Conservation (phyloP, 2,888 invertebrate genomes). For the Sialis lutaria region DNA sequence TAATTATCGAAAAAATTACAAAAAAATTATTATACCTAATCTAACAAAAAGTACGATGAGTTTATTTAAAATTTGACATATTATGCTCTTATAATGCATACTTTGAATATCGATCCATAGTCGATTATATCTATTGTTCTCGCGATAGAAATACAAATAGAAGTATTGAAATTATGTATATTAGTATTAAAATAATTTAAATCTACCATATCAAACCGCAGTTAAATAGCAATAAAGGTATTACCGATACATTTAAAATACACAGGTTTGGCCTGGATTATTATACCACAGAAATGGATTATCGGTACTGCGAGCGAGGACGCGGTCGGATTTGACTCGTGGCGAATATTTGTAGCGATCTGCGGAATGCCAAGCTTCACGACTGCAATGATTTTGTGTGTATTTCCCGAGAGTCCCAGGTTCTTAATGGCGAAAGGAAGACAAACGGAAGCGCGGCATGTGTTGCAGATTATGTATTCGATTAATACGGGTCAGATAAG, state of each 20-base stretch:
- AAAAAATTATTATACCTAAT: neutral
- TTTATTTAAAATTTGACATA: neutral
- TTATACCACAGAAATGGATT: conserved; percentile 11
- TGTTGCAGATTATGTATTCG: conserved; percentile 34
- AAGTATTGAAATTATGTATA: no score
- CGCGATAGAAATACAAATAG: no score
- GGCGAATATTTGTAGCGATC: conserved; percentile 44
- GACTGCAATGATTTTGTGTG: conserved; percentile 30
- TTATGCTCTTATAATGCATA: no score
- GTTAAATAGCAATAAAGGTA: no score
- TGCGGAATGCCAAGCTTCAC: conserved; percentile 38
- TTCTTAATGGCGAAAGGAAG: conserved; percentile 33
- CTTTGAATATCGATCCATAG: no score
- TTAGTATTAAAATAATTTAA: no score
- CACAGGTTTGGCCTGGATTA: conserved; percentile 11
- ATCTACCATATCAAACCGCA: no score
- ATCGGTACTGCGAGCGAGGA: neutral
- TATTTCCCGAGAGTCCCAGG: conserved; percentile 38
- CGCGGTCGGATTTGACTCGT: conserved; percentile 31
- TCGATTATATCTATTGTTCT: no score
- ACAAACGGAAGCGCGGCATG: conserved; percentile 30
- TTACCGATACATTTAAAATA: no score
- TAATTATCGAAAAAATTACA: neutral
- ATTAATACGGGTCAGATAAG: conserved; percentile 31
- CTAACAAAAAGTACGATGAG: neutral